Percentiles rank a stretch among this genome's conserved stretches.
phyloP scores from a whole-genome alignment of 1,140 invertebrate genomes.

The Cyphomyrmex costatus region DNA sequence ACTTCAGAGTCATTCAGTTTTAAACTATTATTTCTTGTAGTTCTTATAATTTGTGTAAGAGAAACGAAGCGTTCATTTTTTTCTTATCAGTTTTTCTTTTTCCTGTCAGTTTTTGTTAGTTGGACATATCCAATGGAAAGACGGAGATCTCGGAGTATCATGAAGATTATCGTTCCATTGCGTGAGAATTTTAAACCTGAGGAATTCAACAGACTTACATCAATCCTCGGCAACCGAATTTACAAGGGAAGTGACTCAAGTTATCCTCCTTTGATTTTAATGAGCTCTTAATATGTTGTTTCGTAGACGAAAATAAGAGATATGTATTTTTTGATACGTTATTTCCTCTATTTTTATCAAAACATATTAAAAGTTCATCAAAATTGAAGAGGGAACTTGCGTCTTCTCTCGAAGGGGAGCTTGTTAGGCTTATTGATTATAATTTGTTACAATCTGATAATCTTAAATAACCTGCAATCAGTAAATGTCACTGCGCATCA shows the following conservation, averaged over 20 bases:
- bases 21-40: background rate
- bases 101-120: slow-evolving; percentile 1
- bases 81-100: background rate
- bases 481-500: background rate
- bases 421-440: too few relatives aligned
- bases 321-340: too few relatives aligned
- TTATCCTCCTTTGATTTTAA: too few relatives aligned
- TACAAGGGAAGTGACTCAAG: background rate
- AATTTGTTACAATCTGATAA: background rate
- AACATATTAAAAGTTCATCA: too few relatives aligned
- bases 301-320: too few relatives aligned
- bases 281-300: too few relatives aligned
- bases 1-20: slow-evolving; percentile 8
- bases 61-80: background rate
- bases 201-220: background rate
- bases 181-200: background rate
- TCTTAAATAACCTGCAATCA: background rate
- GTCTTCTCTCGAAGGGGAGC: too few relatives aligned
- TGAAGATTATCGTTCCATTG: background rate
- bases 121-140: too few relatives aligned
- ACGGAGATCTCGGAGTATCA: background rate
- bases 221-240: too few relatives aligned
- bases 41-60: background rate
- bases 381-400: too few relatives aligned
- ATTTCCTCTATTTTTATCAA: too few relatives aligned